A percentile compares a stretch with the other conserved stretches of the same genome.
Evolutionary conservation across 2,797 vertebrate species (phyloP).

Genomic region (Xiphorhynchus erythropygius): DNA sequence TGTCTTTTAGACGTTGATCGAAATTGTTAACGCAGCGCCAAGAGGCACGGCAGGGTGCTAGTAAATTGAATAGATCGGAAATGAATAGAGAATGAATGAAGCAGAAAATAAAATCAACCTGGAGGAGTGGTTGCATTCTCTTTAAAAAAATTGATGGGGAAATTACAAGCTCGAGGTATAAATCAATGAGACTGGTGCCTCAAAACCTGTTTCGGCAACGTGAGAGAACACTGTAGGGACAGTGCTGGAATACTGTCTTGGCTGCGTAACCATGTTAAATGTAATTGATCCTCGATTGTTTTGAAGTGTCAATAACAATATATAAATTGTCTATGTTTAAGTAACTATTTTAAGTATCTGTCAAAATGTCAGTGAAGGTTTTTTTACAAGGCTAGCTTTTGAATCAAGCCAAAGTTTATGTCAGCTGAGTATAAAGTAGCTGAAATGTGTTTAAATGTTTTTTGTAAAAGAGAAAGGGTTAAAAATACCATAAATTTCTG

Average conservation of each 20-base stretch:
- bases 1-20: neutral
- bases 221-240: neutral
- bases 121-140: rapidly evolving
- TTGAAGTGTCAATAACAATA: neutral
- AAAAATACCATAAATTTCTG: neutral
- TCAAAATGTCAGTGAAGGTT: rapidly evolving
- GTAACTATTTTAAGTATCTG: neutral
- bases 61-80: neutral
- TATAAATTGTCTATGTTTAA: neutral
- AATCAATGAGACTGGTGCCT: neutral
- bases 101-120: neutral
- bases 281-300: neutral
- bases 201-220: neutral
- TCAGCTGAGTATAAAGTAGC: neutral
- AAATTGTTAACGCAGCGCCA: neutral
- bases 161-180: neutral
- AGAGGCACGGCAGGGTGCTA: neutral
- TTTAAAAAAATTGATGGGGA: neutral
- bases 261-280: rapidly evolving
- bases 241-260: neutral
- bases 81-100: neutral
- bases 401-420: neutral
- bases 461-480: neutral
- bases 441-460: neutral
- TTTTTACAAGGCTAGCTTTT: neutral